Percentiles rank a stretch among this genome's conserved stretches.
Evolutionary conservation across 2,113 vertebrate species (phyloP).

Genomic region (Electrona antarctica): DNA sequence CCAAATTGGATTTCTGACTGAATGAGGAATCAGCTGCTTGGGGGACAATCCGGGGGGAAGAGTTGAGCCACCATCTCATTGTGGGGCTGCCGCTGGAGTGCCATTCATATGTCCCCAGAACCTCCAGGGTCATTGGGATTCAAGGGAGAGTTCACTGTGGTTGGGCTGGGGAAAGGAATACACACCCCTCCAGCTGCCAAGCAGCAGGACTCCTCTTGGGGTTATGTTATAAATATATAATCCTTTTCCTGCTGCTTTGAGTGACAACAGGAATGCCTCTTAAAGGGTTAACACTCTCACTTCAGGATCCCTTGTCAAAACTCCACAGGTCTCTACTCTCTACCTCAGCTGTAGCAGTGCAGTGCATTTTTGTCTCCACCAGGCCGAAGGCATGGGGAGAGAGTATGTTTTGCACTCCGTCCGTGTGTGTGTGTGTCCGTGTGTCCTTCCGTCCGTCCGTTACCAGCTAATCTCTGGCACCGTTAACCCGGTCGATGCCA

Average conservation of each 20-base stretch:
- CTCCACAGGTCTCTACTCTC: background rate
- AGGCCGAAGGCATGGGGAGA: too few species aligned
- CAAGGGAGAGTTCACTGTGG: conserved; percentile 84
- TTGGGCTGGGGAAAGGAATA: conserved; percentile 75
- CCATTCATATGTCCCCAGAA: conserved; percentile 89
- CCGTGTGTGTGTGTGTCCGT: too few species aligned
- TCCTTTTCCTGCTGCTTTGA: conserved; percentile 82
- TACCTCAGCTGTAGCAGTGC: background rate
- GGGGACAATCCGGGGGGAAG: conserved; percentile 83
- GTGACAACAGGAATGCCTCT: conserved; percentile 79
- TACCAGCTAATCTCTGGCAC: too few species aligned
- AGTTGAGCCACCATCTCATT: conserved; percentile 83
- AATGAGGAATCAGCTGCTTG: conserved; percentile 89
- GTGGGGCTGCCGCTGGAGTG: conserved; percentile 83
- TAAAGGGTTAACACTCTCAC: conserved; percentile 64
- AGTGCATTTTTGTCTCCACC: background rate
- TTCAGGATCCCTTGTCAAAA: background rate
- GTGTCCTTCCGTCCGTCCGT: too few species aligned
- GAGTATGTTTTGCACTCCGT: too few species aligned
- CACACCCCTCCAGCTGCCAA: conserved; percentile 83
- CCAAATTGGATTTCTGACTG: conserved; percentile 92
- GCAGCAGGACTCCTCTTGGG: conserved; percentile 82
- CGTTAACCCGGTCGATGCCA: too few species aligned
- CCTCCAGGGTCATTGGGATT: conserved; percentile 90
- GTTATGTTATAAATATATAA: conserved; percentile 83